These are phyloP conservation scores for Esperia sulphurella DNA, from an alignment of 2,888 invertebrate species.

Conservation along the genomic window DNA sequence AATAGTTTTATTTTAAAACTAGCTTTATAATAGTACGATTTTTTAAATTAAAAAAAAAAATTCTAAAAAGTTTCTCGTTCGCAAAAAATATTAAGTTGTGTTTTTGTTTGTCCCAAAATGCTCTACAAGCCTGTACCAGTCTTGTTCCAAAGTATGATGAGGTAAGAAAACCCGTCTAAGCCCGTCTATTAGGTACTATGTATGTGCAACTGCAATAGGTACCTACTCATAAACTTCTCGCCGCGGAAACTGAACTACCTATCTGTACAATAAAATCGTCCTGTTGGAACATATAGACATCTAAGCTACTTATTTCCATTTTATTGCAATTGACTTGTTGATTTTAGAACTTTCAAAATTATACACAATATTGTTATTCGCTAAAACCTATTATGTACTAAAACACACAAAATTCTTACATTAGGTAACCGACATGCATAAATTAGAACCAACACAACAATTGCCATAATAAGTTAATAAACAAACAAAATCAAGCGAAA, in stretches of 20 bases:
- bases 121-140: no score
- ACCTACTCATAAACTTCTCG: neutral
- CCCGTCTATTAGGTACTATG: no score
- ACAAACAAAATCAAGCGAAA: constrained; percentile 61
- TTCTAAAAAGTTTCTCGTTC: no score
- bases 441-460: constrained; percentile 62
- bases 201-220: no score
- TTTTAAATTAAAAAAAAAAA: no score
- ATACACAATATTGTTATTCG: constrained; percentile 21
- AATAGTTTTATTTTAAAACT: no score
- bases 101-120: no score
- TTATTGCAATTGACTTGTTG: constrained; percentile 37
- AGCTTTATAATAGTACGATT: no score
- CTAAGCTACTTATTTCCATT: constrained; percentile 18
- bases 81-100: no score
- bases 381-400: constrained; percentile 30
- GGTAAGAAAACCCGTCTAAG: no score
- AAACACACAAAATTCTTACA: constrained; percentile 42
- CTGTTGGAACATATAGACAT: constrained; percentile 15
- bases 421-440: constrained; percentile 41
- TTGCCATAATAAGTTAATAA: constrained; percentile 62
- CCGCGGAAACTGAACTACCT: constrained; percentile 4
- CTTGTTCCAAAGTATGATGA: no score
- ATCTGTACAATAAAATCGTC: constrained; percentile 13
- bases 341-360: constrained; percentile 20